Evolutionary conservation across 30 jellyfish, hydroid and myxozoan species (phyloP), one percentile per base, ranked within the genome.

Genomic region (Turritopsis dohrnii): DNA sequence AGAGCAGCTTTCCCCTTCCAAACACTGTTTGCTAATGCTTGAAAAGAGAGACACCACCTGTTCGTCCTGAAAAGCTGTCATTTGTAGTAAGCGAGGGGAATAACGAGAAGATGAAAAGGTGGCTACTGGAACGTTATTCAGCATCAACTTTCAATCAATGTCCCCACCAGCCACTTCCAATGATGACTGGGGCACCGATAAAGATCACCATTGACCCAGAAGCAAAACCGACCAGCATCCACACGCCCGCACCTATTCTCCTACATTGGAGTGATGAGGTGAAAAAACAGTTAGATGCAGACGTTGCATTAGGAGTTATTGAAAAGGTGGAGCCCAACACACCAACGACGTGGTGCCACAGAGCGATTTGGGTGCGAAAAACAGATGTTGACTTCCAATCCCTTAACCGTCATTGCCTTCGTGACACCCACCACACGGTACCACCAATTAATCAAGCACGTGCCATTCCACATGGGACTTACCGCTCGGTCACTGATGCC

Each of bases 341-440:
- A 26, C 92, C 90, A n/a, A 75, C 53, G 21, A 79, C 75, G 53
- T 85, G 92, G 92, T 85, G 90, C 79, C 76, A 75, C 71, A 73
- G 90, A 21, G 65, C 52, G 74, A 23, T 74, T 24, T 74, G 83
- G 83, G 65, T 0, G 65, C 28, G 83, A 4, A 74, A 74, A 29
- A 0, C 66, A 3, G 52, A 29, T 22, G 89, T 69, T 22, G 89
- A 83, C 75, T 65, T 83, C 28, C 86, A 71, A 52, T 29, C 81
- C 81, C 53, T 83, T 19, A 83, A 83, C 81, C 89, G 1, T 29
- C 89, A 71, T 53, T 85, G 65, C 27, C 53, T 53, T 18, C 81
- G 74, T 52, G 82, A 84, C 81, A 84, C 90, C 22, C 88, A 84
- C 82, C 90, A 84, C 66, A 84, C 90, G 17, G 83, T 4, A 1